Percentiles rank a stretch among this genome's conserved stretches.
phyloP scores from a whole-genome alignment of 1,140 invertebrate genomes.

The Trichonephila clavata region DNA sequence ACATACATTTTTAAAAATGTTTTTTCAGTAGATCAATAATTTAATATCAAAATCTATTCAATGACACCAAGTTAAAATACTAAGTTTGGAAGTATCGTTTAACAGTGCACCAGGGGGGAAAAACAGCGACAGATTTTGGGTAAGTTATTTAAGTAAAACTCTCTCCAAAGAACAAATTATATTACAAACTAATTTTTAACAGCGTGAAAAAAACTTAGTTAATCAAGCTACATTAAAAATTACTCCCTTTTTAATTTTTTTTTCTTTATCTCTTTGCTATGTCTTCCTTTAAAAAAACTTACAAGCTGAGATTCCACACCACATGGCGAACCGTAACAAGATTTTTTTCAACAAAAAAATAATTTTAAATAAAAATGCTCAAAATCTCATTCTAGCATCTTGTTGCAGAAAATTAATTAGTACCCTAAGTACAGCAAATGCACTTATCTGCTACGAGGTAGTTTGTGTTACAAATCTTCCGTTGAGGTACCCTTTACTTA shows the following conservation, averaged over 20 bases:
- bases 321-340: neutral
- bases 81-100: slow-evolving; percentile 10
- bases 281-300: neutral
- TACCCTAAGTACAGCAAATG: slow-evolving; percentile 38
- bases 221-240: slow-evolving; percentile 50
- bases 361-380: slow-evolving; percentile 32
- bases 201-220: slow-evolving; percentile 1
- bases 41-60: neutral
- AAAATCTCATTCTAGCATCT: slow-evolving; percentile 31
- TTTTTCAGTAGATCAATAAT: too few species aligned
- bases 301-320: neutral
- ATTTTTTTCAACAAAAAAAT: slow-evolving; percentile 40
- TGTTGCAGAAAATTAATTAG: slow-evolving; percentile 62
- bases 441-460: slow-evolving; percentile 8
- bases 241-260: slow-evolving; percentile 9
- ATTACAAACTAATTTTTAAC: neutral
- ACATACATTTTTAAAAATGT: too few species aligned
- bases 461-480: neutral
- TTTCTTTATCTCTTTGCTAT: neutral
- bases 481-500: neutral
- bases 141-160: neutral
- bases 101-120: neutral
- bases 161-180: slow-evolving; percentile 10
- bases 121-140: neutral
- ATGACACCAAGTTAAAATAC: neutral